Percentiles rank a stretch among this genome's conserved stretches.
phyloP scores from a whole-genome alignment of 2,888 invertebrate species.

The Tenodera sinensis region DNA sequence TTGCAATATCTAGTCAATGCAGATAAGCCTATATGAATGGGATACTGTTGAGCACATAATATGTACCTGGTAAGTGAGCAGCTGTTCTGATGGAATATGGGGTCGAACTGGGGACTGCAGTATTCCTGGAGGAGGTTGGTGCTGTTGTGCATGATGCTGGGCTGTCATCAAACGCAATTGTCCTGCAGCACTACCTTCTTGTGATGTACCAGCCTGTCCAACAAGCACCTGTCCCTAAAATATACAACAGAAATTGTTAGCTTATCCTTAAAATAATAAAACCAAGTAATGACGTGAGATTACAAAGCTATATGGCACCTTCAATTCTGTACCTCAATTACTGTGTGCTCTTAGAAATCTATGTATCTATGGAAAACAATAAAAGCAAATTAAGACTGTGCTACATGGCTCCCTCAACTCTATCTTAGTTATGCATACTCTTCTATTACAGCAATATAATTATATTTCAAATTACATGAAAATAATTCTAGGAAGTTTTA shows the following conservation, averaged over 20 bases:
- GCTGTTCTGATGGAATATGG: constrained; percentile 37
- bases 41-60: background rate
- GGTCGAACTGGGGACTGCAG: constrained; percentile 47
- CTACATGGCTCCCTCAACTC: too few relatives aligned
- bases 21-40: background rate
- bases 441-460: too few relatives aligned
- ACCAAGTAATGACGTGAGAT: too few relatives aligned
- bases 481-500: too few relatives aligned
- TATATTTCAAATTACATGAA: too few relatives aligned
- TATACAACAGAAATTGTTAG: background rate
- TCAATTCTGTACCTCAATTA: too few relatives aligned
- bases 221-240: constrained; percentile 1
- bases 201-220: background rate
- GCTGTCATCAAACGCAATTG: constrained; percentile 74
- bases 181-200: constrained; percentile 47
- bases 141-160: constrained; percentile 65
- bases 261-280: too few relatives aligned
- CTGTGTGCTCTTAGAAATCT: too few relatives aligned
- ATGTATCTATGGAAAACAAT: too few relatives aligned
- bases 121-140: constrained; percentile 43
- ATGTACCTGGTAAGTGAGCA: constrained; percentile 33
- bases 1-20: background rate
- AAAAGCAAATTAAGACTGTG: too few relatives aligned
- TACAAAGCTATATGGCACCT: too few relatives aligned
- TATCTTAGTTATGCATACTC: too few relatives aligned